These are phyloP conservation scores for Tragelaphus scriptus DNA, from an alignment of 2,113 vertebrate species.

Conservation along the genomic window DNA sequence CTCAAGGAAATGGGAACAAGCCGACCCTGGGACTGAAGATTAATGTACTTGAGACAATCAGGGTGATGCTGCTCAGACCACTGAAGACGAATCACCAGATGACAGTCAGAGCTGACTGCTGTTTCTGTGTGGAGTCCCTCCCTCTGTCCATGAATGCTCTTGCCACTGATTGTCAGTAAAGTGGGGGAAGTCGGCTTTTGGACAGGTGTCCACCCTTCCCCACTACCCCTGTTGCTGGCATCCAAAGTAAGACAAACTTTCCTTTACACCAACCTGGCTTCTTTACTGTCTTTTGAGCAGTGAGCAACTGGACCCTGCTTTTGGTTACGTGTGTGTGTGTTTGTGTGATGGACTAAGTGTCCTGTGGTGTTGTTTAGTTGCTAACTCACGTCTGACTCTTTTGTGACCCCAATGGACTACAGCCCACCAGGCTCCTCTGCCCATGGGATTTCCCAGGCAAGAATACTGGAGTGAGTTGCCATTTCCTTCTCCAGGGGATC, in stretches of 20 bases:
- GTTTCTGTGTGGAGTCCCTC: neutral
- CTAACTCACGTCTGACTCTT: neutral
- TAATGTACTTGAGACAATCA: neutral
- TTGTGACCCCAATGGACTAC: neutral
- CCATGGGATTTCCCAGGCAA: neutral
- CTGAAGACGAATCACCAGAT: neutral
- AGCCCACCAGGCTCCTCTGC: fast-evolving
- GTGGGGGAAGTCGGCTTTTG: neutral
- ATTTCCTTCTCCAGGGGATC: neutral
- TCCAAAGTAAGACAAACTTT: neutral
- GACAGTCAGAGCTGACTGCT: neutral
- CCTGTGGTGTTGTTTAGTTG: neutral
- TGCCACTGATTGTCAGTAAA: neutral
- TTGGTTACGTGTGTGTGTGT: neutral
- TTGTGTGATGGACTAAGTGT: neutral
- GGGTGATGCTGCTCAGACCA: neutral
- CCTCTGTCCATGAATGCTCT: neutral
- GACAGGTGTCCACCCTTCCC: neutral
- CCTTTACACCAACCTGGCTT: neutral
- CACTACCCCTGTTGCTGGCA: neutral
- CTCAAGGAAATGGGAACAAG: neutral
- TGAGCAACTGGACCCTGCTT: neutral
- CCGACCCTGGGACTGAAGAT: neutral
- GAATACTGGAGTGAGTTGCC: neutral
- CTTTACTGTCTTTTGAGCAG: neutral